Percentiles rank a stretch among this genome's conserved stretches.
Evolutionary conservation across 2,888 invertebrate species (phyloP).

Genomic region (Amphipyra berbera): DNA sequence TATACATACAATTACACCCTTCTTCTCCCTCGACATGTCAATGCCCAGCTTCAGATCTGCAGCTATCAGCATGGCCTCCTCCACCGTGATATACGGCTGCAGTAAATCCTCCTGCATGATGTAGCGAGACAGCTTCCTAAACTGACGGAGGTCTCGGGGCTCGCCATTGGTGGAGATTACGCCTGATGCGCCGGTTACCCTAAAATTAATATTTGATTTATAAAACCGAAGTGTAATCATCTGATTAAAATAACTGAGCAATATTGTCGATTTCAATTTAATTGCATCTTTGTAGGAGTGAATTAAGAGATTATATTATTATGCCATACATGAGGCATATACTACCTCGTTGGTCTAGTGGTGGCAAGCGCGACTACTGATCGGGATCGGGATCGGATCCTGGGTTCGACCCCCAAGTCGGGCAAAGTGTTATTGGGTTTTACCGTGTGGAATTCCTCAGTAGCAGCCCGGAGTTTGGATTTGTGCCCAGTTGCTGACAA

Average conservation of each 20-base stretch:
- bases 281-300: too few relatives aligned
- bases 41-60: constrained; percentile 96
- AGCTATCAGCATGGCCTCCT: constrained; percentile 96
- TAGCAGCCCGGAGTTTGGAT: too few relatives aligned
- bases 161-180: constrained; percentile 94
- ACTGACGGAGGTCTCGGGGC: constrained; percentile 93
- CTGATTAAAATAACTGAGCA: not conserved
- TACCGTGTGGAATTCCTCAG: too few relatives aligned
- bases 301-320: too few relatives aligned
- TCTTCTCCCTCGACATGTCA: constrained; percentile 90
- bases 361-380: too few relatives aligned
- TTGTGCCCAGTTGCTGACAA: too few relatives aligned
- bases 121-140: constrained; percentile 97
- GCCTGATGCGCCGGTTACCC: constrained; percentile 92
- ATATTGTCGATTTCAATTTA: too few relatives aligned
- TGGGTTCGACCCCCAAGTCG: too few relatives aligned
- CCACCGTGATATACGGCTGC: constrained; percentile 96
- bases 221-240: not conserved
- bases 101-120: constrained; percentile 98
- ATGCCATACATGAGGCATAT: too few relatives aligned
- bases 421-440: too few relatives aligned
- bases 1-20: constrained; percentile 92
- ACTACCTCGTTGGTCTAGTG: too few relatives aligned
- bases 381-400: too few relatives aligned
- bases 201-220: constrained; percentile 69